Conservation (phyloP, 2,113 vertebrate genomes). For the Eonycteris spelaea region DNA sequence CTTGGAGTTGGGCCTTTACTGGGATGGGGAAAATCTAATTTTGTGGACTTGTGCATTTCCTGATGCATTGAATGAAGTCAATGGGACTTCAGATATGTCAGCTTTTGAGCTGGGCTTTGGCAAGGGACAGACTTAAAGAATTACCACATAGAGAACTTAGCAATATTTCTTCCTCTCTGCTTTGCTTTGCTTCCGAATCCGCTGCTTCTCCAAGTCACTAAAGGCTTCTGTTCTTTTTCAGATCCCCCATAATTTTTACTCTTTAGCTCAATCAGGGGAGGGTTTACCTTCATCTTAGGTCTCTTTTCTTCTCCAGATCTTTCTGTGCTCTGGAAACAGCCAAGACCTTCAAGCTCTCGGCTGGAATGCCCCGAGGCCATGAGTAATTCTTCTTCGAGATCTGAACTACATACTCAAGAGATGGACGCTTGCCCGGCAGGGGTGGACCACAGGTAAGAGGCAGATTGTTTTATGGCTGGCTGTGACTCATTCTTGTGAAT, state of each 20-base stretch:
- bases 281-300: not conserved
- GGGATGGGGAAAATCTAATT: not conserved
- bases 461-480: not conserved
- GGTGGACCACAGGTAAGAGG: not conserved
- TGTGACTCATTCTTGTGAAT: not conserved
- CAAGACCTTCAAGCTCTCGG: not conserved
- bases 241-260: not conserved
- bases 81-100: not conserved
- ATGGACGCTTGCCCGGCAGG: not conserved
- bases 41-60: not conserved
- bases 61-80: not conserved
- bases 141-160: not conserved
- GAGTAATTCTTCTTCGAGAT: not conserved
- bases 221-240: not conserved
- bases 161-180: fast-evolving
- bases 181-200: not conserved
- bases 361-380: not conserved
- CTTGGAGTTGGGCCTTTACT: not conserved
- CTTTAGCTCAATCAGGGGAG: not conserved
- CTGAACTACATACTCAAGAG: not conserved
- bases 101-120: not conserved
- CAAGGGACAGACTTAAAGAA: not conserved
- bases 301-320: not conserved
- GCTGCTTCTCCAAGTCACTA: not conserved
- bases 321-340: not conserved